Evolutionary conservation across 2,888 invertebrate species (phyloP), one percentile per base, ranked within the genome.

Genomic region (Blastobasis lacticolella): DNA sequence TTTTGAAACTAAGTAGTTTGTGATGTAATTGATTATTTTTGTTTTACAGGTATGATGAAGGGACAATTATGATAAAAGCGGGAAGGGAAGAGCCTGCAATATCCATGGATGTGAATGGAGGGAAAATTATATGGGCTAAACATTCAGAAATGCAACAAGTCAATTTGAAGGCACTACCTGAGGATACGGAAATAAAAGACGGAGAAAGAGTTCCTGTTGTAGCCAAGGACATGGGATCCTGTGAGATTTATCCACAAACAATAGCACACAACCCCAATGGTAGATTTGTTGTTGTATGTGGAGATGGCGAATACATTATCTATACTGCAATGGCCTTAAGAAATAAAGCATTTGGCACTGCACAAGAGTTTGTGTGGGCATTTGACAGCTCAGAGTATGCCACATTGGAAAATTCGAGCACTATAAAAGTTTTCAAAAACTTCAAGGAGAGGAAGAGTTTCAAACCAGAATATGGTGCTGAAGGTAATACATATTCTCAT

Each of bases 311-410:
- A 78, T 99, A 98, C 80, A 99, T 99, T 48, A 99, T 99, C 66
- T 99, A 99, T 88, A 99, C 99, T 0, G 97, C 99, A 0, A 98
- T 99, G 98, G 99, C 99, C 0, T 88, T 99, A 57, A 90, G 99
- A 50, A 99, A 99, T 81, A 99, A 99, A 78, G 98, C 98, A 1
- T 99, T 99, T 75, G 99, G 99, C 0, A 94, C 96, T 8, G 99
- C 98, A 0, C 96, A 98, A 67, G 99, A 99, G 86, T 99, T 99
- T 76, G 99, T 99, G 0, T 99, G 99, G 99, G 97, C 97, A 0
- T 91, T 94, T 48, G 99, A 99, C 77, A 97, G 98, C 40, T 97
- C 97, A 46, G 96, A 98, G 65, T 95, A 95, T 67, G 95, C 95
- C 0, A 94, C 94, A 0, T 87, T 97, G 23, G 99, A 99, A 79